phyloP scores from a whole-genome alignment of 2,797 vertebrate species.

The Characodon lateralis region DNA sequence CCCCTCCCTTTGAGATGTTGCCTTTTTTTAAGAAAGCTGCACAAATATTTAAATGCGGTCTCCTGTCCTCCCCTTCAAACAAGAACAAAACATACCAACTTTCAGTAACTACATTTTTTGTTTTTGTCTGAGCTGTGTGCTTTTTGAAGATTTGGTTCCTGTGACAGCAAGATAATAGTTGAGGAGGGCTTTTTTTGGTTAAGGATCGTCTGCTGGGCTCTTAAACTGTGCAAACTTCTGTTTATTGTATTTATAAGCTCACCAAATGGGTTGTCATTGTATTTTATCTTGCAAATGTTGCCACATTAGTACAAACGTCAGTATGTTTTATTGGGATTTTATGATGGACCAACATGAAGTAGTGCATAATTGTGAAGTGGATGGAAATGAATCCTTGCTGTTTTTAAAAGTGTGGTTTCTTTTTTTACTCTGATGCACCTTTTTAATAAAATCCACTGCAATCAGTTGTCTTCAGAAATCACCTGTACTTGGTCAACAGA shows the following conservation, averaged over 20 bases:
- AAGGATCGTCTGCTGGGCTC: conserved; percentile 29
- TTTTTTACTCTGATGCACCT: too few relatives aligned
- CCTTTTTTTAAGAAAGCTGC: conserved; percentile 7
- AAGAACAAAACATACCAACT: conserved; percentile 39
- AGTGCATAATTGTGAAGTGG: too few relatives aligned
- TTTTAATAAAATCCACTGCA: too few relatives aligned
- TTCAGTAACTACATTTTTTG: conserved; percentile 26
- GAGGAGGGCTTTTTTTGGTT: conserved; percentile 35
- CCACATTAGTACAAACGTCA: not conserved
- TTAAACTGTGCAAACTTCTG: conserved; percentile 26
- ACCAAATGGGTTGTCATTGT: conserved; percentile 26
- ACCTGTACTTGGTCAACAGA: too few relatives aligned
- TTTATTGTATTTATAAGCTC: conserved; percentile 23
- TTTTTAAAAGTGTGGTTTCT: too few relatives aligned
- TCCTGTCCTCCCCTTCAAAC: conserved; percentile 35
- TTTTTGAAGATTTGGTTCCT: conserved; percentile 44
- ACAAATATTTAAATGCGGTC: conserved; percentile 31
- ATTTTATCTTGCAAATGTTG: conserved; percentile 7
- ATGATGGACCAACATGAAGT: not conserved
- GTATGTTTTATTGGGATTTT: not conserved
- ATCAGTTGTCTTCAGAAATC: too few relatives aligned
- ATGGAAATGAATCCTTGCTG: too few relatives aligned
- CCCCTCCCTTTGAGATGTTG: conserved; percentile 6
- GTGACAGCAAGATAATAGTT: conserved; percentile 59
- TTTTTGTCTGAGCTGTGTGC: conserved; percentile 12